Base-by-base conservation (phyloP, 1,140 invertebrate species). In the Aphelinus certus region DNA sequence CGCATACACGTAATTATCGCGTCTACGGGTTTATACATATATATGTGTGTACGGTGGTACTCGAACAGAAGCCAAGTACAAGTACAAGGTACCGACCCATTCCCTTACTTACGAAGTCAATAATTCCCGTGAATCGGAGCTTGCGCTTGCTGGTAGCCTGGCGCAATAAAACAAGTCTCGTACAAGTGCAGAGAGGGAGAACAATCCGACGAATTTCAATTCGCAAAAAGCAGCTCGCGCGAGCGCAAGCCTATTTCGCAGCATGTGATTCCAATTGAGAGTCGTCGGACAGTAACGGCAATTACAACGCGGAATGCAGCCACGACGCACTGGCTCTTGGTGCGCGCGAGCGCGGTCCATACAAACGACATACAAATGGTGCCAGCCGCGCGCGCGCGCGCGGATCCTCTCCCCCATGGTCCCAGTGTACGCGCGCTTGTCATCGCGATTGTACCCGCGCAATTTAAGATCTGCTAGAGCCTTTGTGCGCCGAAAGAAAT, bases 191-290 rank as follows among this genome's bases (percentile, higher is more conserved):
- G 26, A 26, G 26, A 26, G 26, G 26, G 26, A 26, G 71, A 72
- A 72, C 61, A 65, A 72, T 57, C 3, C 71, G 10, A 45, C 49
- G 71, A 62, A 63, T 71, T 71, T 63, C 42, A 71, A 71, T 71
- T 56, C 49, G 69, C 61, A 64, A 63, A 71, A 62, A 47, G 48
- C 49, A 9, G 10, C 9, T 57, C 56, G 42, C 45, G 26, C 56
- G n/a, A 26, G 6, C 48, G 46, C 10, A 69, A 26, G 26, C 26
- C 26, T 26, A 26, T 26, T 26, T 26, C 26, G 26, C 10, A 57
- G 61, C 56, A 43, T 58, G 51, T 71, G 64, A 71, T 71, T 71
- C 43, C 70, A 71, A 63, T 56, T 58, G 71, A 72, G 46, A n/a
- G 62, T 55, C 61, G 53, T 57, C 26, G 53, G 53, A 71, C 46